Conservation (phyloP, 2,113 vertebrate species). For the Pelusios castaneus region DNA sequence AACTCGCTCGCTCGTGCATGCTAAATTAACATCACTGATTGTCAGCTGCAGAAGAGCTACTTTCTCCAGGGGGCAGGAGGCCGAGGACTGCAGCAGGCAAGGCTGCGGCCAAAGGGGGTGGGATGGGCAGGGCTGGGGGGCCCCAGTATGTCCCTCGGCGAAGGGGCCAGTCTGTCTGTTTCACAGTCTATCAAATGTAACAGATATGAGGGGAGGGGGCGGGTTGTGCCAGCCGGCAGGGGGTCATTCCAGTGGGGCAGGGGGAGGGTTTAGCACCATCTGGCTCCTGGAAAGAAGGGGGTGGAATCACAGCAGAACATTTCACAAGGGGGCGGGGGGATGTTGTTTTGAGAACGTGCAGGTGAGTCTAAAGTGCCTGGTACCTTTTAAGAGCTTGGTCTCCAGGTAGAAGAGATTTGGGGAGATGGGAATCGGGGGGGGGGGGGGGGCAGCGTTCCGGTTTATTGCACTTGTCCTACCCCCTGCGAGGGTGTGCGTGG, state of each 20-base stretch:
- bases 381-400: not conserved
- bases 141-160: not conserved
- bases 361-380: conserved; percentile 41
- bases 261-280: conserved; percentile 8
- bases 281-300: not conserved
- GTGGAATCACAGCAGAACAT: not conserved
- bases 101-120: not conserved
- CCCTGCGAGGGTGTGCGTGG: not conserved
- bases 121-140: not conserved
- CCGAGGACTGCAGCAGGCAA: not conserved
- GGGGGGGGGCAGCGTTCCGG: not conserved
- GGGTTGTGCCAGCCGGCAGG: not conserved
- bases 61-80: not conserved
- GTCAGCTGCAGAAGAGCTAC: conserved; percentile 30
- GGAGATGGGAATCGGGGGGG: not conserved
- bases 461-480: conserved; percentile 40
- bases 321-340: not conserved
- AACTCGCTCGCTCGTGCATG: not conserved
- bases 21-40: not conserved
- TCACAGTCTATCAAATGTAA: not conserved
- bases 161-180: not conserved
- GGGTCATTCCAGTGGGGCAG: not conserved
- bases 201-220: not conserved
- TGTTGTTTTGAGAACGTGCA: not conserved
- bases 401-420: not conserved